Base-by-base conservation (phyloP, 2,113 vertebrate genomes). In the Stomatorhinus ivindoensis region DNA sequence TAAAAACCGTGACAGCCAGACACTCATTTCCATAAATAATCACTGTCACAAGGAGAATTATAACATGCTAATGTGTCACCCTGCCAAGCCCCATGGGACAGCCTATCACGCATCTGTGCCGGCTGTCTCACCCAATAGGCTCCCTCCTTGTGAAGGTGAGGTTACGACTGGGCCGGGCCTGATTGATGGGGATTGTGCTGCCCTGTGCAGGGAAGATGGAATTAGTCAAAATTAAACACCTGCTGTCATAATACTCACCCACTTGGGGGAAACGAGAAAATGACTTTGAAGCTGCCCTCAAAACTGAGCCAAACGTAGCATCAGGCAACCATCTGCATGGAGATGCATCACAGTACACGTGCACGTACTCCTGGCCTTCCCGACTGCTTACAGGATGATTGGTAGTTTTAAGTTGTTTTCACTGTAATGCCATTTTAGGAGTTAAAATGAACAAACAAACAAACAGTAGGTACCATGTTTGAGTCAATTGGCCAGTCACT, bases 141-240 rank as follows among this genome's bases (percentile, higher is more conserved):
- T 97, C 97, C 91, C 96, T 97, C 93, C 95, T 97, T 65, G 97
- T 97, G 90, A 96, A 97, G 89, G 97, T 96, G 89, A 97, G 93
- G 46, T 97, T 97, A 89, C 92, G 95, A 89, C 96, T 97, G 76
- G 97, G 97, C 42, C 96, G 95, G 7, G 96, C 97, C 88, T 97
- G 97, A 91, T 96, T 97, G 90, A 97, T 97, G 61, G 97, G 97
- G 92, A 97, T 97, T n/a, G 97, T 97, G 88, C 96, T 93, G 58
- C 97, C 97, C 97, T 97, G 53, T 80, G 92, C 85, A 53, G 90
- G 93, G 89, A 15, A 86, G 27, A 53, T 55, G 85, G n/a, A 86
- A 48, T 76, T 39, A 39, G 27, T 31, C 47, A 19, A 39, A 61
- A 61, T 61, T 61, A 61, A 35, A 42, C 73, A 80, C 31, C 11